A percentile compares a stretch with the other conserved stretches of the same genome.
Conservation (phyloP, 2,113 vertebrate species). For the rat (Rattus norvegicus) region DNA sequence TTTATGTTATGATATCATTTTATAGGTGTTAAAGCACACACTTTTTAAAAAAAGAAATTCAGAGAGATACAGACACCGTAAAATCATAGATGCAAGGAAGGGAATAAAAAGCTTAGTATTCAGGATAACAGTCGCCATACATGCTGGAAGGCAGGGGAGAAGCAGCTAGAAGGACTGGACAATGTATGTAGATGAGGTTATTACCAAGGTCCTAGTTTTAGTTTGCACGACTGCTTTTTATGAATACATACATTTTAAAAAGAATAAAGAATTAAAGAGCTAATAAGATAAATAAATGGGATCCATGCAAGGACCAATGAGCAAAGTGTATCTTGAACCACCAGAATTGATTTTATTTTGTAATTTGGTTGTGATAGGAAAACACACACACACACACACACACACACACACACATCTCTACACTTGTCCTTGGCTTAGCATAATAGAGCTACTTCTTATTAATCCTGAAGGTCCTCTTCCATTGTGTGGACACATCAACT, state of each 20-base stretch:
- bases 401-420: not conserved
- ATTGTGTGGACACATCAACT: not conserved
- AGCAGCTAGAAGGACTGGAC: not conserved
- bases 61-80: not conserved
- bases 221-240: not conserved
- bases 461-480: not conserved
- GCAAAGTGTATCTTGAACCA: not conserved
- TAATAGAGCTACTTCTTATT: not conserved
- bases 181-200: not conserved
- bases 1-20: not conserved
- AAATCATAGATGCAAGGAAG: not conserved
- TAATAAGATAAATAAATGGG: constrained; percentile 40
- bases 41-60: not conserved
- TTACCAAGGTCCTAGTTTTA: not conserved
- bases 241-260: not conserved
- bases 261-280: not conserved
- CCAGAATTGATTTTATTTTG: not conserved
- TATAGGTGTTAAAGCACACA: not conserved
- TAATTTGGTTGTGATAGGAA: not conserved
- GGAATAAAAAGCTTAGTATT: not conserved
- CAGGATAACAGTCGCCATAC: not conserved
- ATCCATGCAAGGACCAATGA: not conserved
- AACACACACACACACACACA: not conserved
- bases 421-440: not conserved
- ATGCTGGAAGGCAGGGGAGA: not conserved